Evolutionary conservation across 2,113 vertebrate species (phyloP).

Genomic region (Erythrocercus mccallii): DNA sequence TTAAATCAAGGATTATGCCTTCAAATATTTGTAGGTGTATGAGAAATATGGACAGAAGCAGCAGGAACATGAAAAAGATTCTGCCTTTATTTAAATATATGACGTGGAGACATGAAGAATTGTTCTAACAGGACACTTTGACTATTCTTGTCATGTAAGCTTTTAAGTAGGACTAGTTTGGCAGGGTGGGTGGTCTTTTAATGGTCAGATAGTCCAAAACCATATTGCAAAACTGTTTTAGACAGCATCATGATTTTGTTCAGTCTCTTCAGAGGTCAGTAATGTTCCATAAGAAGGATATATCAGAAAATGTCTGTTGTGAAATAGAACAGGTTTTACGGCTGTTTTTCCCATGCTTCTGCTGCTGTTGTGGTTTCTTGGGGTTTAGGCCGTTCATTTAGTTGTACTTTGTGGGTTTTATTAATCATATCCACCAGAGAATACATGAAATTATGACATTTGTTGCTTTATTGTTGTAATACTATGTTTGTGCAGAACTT

Average conservation of each 20-base stretch:
- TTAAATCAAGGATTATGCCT: neutral
- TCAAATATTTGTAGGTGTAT: neutral
- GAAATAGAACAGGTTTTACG: neutral
- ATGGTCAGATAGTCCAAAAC: neutral
- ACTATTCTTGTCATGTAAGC: neutral
- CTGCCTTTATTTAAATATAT: neutral
- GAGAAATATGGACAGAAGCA: neutral
- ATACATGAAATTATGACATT: neutral
- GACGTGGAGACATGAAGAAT: neutral
- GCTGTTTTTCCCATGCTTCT: neutral
- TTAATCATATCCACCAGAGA: neutral
- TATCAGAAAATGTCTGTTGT: neutral
- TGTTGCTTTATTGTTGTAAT: conserved; percentile 3
- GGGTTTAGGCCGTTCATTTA: neutral
- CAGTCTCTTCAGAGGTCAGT: neutral
- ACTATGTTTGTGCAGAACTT: neutral
- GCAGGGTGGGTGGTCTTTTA: neutral
- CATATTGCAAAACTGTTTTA: neutral
- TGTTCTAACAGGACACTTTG: neutral
- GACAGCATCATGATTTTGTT: neutral
- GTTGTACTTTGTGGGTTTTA: neutral
- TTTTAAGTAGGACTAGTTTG: neutral
- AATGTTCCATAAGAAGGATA: neutral
- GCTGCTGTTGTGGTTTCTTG: neutral
- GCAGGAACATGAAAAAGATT: neutral